Conservation (phyloP, 1,140 invertebrate species). For the Ctenoplectra terminalis region DNA sequence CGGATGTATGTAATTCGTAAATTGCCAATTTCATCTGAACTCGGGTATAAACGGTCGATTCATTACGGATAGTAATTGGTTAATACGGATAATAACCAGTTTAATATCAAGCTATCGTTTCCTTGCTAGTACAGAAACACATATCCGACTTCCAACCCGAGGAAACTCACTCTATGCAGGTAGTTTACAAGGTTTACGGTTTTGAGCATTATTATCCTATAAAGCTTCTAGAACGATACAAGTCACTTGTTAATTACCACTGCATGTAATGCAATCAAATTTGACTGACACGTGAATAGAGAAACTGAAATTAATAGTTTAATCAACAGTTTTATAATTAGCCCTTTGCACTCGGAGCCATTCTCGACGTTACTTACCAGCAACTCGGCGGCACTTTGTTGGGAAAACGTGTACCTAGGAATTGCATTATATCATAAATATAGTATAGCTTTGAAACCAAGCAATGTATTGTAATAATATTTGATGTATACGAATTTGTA, state of each 20-base stretch:
- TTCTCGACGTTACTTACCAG: constrained; percentile 1
- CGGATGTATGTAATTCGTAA: neutral
- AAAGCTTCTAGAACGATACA: constrained; percentile 13
- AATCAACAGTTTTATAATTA: constrained; percentile 3
- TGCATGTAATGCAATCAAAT: neutral
- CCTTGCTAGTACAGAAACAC: constrained; percentile 45
- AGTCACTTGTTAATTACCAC: constrained; percentile 26
- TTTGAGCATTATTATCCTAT: constrained; percentile 18
- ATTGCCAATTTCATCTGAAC: neutral
- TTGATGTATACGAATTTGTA: constrained; percentile 1
- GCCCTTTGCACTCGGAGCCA: neutral
- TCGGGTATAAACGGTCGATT: neutral
- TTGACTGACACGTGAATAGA: neutral
- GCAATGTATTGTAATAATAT: constrained; percentile 13
- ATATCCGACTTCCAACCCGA: constrained; percentile 49
- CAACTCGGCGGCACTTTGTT: neutral
- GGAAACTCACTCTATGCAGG: constrained; percentile 50
- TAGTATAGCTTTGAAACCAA: constrained; percentile 14
- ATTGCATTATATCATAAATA: constrained; percentile 5
- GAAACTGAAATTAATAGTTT: neutral
- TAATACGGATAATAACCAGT: neutral
- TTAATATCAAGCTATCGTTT: constrained; percentile 33
- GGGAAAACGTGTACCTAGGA: neutral
- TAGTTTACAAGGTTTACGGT: constrained; percentile 51
- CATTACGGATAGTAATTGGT: neutral